Conservation (phyloP, 2,797 vertebrate species). For the Gila robusta region DNA sequence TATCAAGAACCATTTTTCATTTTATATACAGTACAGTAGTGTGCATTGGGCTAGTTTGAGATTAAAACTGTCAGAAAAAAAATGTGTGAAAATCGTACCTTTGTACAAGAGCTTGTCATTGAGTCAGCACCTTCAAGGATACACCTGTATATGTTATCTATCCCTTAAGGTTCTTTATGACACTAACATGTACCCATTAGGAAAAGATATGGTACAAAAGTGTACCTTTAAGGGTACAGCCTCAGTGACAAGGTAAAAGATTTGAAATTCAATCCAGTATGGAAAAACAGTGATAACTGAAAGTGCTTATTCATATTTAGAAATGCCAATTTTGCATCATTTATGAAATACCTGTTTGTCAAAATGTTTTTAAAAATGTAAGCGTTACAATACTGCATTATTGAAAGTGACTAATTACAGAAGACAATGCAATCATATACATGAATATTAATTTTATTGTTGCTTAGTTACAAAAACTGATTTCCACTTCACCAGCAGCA, state of each 20-base stretch:
- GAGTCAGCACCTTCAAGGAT: slow-evolving; percentile 21
- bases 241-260: slow-evolving; percentile 12
- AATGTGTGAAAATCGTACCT: slow-evolving; percentile 8
- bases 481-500: background rate
- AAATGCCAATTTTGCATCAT: background rate
- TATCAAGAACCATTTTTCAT: slow-evolving; percentile 26
- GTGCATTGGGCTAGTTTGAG: slow-evolving; percentile 2
- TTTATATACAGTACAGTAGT: background rate
- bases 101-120: slow-evolving; percentile 29
- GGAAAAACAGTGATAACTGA: background rate
- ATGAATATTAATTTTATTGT: background rate
- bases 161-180: slow-evolving; percentile 10
- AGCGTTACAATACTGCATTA: background rate
- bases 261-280: slow-evolving; percentile 8
- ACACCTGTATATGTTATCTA: slow-evolving; percentile 12
- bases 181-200: slow-evolving; percentile 12
- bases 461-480: background rate
- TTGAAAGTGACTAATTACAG: background rate
- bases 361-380: background rate
- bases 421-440: background rate
- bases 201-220: background rate
- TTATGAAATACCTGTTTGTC: background rate
- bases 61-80: slow-evolving; percentile 18
- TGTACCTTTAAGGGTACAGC: background rate
- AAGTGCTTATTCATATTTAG: background rate